Base-by-base conservation (phyloP, 2,113 vertebrate species). In the Ellobius talpinus region DNA sequence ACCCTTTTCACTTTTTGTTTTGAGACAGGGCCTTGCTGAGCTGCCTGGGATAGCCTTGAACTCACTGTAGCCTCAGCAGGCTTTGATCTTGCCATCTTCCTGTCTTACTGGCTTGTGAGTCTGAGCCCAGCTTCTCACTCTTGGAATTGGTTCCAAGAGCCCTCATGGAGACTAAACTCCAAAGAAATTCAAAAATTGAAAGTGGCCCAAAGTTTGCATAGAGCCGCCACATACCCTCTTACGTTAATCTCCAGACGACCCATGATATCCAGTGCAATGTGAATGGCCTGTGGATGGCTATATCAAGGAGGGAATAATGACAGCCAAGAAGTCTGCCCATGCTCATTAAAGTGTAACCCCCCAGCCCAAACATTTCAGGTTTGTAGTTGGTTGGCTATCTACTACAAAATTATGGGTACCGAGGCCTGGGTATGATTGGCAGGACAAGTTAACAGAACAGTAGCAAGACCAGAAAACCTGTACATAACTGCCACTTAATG, bases 401-500 rank as follows among this genome's bases (percentile, higher is more conserved):
- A 55, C 12, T 39, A 52, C 33, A 55, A 70, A 72, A 29, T 7
- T 50, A 16, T 21, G 63, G 50, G 39, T 7, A 36, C 9, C n/a
- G 31, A 58, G 9, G 39, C 19, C 23, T 1, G 0, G 17, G 21
- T 68, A 0, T 70, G 21, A 55, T 5, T 42, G 42, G 10, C 6
- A 63, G 52, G 26, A 26, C 10, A 39, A 33, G 74, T 11, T 8
- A 74, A 19, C 29, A 45, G 42, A 36, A 70, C 21, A 52, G 9
- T 12, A 14, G 3, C 39, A 31, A 50, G 50, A 39, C 19, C 0
- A 50, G 88, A 58, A 61, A 72, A 50, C 39, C 39, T 33, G 17
- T 2, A 11, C 11, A 9, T 5, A 39, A 1, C 31, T 3, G 14
- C 21, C 23, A 6, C 3, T 39, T n/a, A 26, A 4, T 50, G 2